Evolutionary conservation across 2,888 invertebrate species (phyloP), one percentile per base, ranked within the genome.

Genomic region (Ichneumon xanthorius): DNA sequence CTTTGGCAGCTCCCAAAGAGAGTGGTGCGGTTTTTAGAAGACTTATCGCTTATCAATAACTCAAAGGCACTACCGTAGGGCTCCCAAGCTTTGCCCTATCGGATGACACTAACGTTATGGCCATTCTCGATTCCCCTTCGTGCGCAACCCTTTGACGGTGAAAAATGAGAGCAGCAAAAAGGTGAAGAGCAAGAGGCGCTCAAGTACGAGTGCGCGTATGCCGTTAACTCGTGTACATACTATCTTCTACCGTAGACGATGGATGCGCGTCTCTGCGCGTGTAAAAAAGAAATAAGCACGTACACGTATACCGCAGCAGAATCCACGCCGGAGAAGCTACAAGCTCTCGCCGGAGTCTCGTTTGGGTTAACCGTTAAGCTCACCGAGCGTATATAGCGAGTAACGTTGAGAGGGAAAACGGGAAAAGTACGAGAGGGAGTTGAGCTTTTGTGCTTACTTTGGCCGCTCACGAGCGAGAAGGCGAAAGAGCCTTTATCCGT

Each of bases 401-500:
- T 45, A 26, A 48, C 48, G 30, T 4, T 30, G 30, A 48, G 48
- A 63, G 48, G 30, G 19, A 50, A 77, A 68, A 76, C 19, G 67
- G 40, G 77, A 67, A 81, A 68, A 73, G 72, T 50, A 72, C 58
- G 76, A 7, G 67, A 22, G 61, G 40, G 76, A 68, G 68, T n/a
- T 61, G 72, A 71, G 84, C 86, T 86, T 88, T 84, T 80, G 84
- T 80, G 78, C 80, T 75, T 80, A 79, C 68, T 55, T 76, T 58
- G 48, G 72, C 11, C 71, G 73, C 73, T 63, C 76, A 53, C 58
- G 71, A 77, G 76, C 70, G 77, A 82, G 70, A 77, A 61, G 73
- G 73, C 75, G 45, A 78, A 73, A 79, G 79, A 87, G 88, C 87
- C 89, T 90, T 90, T 86, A 88, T 88, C 79, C 82, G 83, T 37